A percentile compares a stretch with the other conserved stretches of the same genome.
Evolutionary conservation across 2,888 invertebrate species (phyloP).

Genomic region (Eilema depressum): DNA sequence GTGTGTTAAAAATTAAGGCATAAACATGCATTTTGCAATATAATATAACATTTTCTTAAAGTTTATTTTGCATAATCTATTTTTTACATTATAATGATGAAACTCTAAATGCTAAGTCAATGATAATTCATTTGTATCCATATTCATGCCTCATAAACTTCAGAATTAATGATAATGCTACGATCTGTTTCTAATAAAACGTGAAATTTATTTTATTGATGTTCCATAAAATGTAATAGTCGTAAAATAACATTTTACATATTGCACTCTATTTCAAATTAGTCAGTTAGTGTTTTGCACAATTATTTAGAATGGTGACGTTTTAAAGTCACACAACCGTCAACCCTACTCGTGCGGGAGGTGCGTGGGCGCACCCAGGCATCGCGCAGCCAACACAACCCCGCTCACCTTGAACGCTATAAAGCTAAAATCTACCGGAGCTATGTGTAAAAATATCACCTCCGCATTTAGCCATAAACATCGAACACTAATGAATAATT

Average conservation of each 20-base stretch:
- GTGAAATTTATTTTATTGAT: slow-evolving; percentile 24
- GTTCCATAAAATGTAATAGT: slow-evolving; percentile 19
- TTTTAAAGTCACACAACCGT: slow-evolving; percentile 8
- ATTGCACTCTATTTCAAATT: slow-evolving; percentile 6
- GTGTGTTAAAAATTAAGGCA: slow-evolving; percentile 10
- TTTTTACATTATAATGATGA: slow-evolving; percentile 18
- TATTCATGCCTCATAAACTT: slow-evolving; percentile 43
- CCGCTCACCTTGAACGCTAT: slow-evolving; percentile 80
- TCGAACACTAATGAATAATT: slow-evolving; percentile 23
- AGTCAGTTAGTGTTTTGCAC: slow-evolving; percentile 4
- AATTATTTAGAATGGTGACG: slow-evolving; percentile 1
- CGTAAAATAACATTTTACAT: background rate
- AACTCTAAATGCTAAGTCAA: slow-evolving; percentile 33
- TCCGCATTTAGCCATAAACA: slow-evolving; percentile 46
- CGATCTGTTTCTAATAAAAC: slow-evolving; percentile 32
- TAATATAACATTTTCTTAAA: slow-evolving; percentile 12
- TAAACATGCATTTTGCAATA: slow-evolving; percentile 14
- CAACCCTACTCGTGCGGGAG: slow-evolving; percentile 67
- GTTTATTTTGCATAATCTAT: slow-evolving; percentile 20
- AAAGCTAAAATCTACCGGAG: slow-evolving; percentile 67
- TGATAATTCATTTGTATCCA: slow-evolving; percentile 31
- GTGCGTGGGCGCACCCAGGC: slow-evolving; percentile 76
- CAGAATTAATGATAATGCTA: slow-evolving; percentile 29
- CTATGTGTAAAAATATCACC: slow-evolving; percentile 63
- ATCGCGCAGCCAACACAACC: slow-evolving; percentile 60